Base-by-base conservation (phyloP, 2,797 vertebrate species). In the Pseudochirops cupreus region DNA sequence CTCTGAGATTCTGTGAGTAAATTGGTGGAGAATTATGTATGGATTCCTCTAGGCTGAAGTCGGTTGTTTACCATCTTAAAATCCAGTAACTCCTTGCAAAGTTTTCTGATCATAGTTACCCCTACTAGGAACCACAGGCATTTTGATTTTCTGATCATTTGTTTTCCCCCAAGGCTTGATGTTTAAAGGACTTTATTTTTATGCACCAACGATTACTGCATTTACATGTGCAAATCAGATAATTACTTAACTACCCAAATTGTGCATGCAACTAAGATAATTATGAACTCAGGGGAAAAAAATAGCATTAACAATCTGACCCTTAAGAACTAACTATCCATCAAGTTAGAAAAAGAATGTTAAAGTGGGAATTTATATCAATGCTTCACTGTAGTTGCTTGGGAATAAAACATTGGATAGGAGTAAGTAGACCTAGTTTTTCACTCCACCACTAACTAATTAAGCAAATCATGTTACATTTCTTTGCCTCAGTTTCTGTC, bases 181-280 rank as follows among this genome's bases (percentile, higher is more conserved):
- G 93, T 98, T 97, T 97, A 98, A 98, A 97, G 56, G 56, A 93
- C 94, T 97, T 97, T 97, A 97, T 97, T 98, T 97, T 97, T 98
- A 97, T 97, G 92, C 97, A 96, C 96, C 96, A 97, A 96, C 96
- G 74, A 98, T 97, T 97, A 96, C 82, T 96, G 94, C 96, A 98
- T 98, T 98, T 98, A 97, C 97, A 98, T 98, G 97, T 97, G 97
- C 96, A 97, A 97, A 98, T 98, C 97, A 97, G 97, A 92, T 97
- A 98, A 97, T 98, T 97, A 97, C 97, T 98, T 98, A 98, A 98
- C 94, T 97, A 98, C 96, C 97, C 96, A 97, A 97, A 98, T 98
- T 97, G 96, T 97, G 97, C 97, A 97, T 97, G 96, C 96, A 97
- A 97, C 97, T 97, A 97, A 97, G 94, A 67, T 97, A 98, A 98